phyloP scores from a whole-genome alignment of 1,140 invertebrate genomes.

The Cyclargus thomasi region DNA sequence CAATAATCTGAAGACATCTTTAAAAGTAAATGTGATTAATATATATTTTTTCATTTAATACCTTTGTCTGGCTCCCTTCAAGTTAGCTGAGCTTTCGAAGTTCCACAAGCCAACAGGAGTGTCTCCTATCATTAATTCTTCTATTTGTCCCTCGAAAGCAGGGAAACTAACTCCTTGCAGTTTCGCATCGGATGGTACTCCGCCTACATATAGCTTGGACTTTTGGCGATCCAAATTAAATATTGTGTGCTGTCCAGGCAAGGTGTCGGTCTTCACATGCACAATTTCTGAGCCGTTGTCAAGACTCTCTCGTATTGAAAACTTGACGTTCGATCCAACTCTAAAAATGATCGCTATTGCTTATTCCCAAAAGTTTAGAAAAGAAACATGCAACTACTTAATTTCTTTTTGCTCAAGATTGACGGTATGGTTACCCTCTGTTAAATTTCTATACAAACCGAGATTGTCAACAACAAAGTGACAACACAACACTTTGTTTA shows the following conservation, averaged over 20 bases:
- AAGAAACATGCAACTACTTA: not conserved
- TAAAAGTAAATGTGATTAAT: not conserved
- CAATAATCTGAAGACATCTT: not conserved
- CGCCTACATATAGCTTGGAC: slow-evolving; percentile 93
- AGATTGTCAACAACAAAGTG: no score
- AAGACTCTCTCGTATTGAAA: slow-evolving; percentile 87
- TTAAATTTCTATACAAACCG: no score
- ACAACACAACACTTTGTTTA: no score
- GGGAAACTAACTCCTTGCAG: slow-evolving; percentile 82
- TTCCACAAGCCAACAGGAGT: slow-evolving; percentile 96
- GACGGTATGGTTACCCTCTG: no score
- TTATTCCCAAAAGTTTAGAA: not conserved
- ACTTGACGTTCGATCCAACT: slow-evolving; percentile 85
- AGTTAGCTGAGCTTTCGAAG: slow-evolving; percentile 88
- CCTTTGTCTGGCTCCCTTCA: slow-evolving; percentile 84
- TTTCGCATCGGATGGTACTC: slow-evolving; percentile 81
- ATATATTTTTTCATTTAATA: slow-evolving; percentile 37
- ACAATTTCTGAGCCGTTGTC: slow-evolving; percentile 75
- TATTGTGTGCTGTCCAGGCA: slow-evolving; percentile 84
- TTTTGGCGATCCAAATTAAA: slow-evolving; percentile 90
- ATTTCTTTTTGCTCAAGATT: no score
- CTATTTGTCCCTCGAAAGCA: slow-evolving; percentile 92
- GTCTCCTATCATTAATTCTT: slow-evolving; percentile 92
- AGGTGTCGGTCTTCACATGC: slow-evolving; percentile 76
- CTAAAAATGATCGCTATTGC: slow-evolving; percentile 26